Evolutionary conservation across 2,797 vertebrate genomes (phyloP).

Genomic region (Masticophis lateralis): DNA sequence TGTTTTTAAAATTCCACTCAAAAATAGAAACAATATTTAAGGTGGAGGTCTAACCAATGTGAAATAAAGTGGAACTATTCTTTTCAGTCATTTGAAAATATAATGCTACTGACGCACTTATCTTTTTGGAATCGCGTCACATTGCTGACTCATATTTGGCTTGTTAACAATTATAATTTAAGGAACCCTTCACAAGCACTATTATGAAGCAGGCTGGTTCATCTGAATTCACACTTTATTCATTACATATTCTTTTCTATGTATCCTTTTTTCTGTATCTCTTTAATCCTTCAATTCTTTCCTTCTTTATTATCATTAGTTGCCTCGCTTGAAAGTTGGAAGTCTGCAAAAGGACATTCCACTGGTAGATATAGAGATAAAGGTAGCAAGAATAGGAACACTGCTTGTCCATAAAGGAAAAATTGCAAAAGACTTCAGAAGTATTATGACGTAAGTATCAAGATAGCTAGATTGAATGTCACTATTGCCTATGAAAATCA

Average conservation of each 20-base stretch:
- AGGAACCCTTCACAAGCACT: neutral
- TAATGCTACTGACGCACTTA: neutral
- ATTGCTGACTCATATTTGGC: neutral
- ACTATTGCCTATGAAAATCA: neutral
- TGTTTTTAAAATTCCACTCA: neutral
- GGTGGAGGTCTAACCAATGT: neutral
- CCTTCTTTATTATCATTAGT: neutral
- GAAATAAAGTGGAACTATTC: neutral
- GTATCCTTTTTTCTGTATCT: neutral
- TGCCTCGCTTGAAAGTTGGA: neutral
- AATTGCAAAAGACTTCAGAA: neutral
- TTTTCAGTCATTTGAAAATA: neutral
- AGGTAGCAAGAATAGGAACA: neutral
- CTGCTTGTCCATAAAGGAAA: neutral
- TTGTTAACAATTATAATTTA: neutral
- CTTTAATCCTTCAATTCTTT: neutral
- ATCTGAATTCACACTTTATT: neutral
- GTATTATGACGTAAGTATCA: neutral
- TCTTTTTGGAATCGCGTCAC: neutral
- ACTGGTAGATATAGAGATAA: neutral
- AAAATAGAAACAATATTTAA: neutral
- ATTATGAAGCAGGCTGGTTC: neutral
- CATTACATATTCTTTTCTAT: neutral
- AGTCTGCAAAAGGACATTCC: neutral
- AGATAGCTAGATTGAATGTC: neutral